Base-by-base conservation (phyloP, 2,113 vertebrate genomes). In the Redunca redunca region DNA sequence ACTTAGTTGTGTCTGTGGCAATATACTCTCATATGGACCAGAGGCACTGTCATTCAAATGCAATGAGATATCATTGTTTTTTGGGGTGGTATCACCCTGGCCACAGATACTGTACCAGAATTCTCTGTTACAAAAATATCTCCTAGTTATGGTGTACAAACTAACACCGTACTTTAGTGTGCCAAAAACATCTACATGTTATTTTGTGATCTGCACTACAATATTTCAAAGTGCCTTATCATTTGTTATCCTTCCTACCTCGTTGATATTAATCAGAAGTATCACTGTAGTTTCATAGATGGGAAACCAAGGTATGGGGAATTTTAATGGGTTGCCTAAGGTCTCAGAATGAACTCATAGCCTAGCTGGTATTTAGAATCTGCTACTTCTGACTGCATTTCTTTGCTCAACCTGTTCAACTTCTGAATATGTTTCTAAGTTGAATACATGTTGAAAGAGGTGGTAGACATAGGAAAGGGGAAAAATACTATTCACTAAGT, bases 401-500 rank as follows among this genome's bases (percentile, higher is more conserved):
- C 36, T 46, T 77, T 95, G 14, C 36, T 64, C 58, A 80, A 90
- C 7, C 28, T 86, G 40, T 94, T 86, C 46, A 94, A 94, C 83
- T 67, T 94, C 53, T 90, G 77, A 95, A 81, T n/a, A 91, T 89
- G 90, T 98, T 96, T 93, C 67, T 95, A 90, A 91, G 60, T 60
- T 81, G 78, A 88, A 88, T 78, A 74, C 92, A 78, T 86, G 50
- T 50, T 89, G 11, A 93, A 58, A 95, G 46, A 87, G n/a, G 50
- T 90, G 53, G 4, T 17, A 7, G 46, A 43, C 92, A 64, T 43
- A 9, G n/a, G 74, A 52, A 40, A 97, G 8, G 26, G 40, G 9
- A 11, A 88, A 95, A 55, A 57, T 36, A 94, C 14, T 64, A 82
- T 86, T 60, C 60, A 93, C 12, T 95, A 60, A 80, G 53, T 78